Evolutionary conservation across 1,140 invertebrate genomes (phyloP).

Genomic region (Pinna nobilis): DNA sequence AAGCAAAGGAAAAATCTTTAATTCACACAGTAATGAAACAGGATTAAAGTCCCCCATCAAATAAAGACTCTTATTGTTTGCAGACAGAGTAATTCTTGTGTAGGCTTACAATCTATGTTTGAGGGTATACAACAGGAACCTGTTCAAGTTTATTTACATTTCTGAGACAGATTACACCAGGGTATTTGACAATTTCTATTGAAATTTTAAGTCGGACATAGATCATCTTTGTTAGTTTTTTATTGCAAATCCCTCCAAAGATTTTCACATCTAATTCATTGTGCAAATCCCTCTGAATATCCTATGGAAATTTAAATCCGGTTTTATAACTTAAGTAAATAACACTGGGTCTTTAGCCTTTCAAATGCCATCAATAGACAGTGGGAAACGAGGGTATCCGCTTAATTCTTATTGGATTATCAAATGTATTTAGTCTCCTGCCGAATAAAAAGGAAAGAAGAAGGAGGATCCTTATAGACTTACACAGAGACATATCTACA

Average conservation of each 20-base stretch:
- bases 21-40: neutral
- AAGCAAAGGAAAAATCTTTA: no score
- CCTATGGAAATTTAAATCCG: constrained; percentile 19
- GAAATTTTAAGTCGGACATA: constrained; percentile 22
- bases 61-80: constrained; percentile 10
- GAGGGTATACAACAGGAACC: constrained; percentile 10
- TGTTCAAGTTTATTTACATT: constrained; percentile 17
- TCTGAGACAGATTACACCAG: neutral
- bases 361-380: no score
- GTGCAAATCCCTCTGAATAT: constrained; percentile 6
- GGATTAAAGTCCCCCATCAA: constrained; percentile 3
- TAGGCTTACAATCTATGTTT: no score
- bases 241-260: constrained; percentile 16
- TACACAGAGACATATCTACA: no score
- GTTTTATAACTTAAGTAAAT: constrained; percentile 22
- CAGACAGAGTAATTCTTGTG: no score
- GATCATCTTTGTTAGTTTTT: constrained; percentile 17
- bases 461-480: no score
- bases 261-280: constrained; percentile 16
- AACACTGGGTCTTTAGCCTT: constrained; percentile 13
- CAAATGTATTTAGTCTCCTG: no score
- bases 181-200: constrained; percentile 1
- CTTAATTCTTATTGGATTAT: no score
- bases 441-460: no score
- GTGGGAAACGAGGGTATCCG: no score